A percentile compares a stretch with the other conserved stretches of the same genome.
phyloP scores from a whole-genome alignment of 2,797 vertebrate species.

The Eurystomus glaucurus region DNA sequence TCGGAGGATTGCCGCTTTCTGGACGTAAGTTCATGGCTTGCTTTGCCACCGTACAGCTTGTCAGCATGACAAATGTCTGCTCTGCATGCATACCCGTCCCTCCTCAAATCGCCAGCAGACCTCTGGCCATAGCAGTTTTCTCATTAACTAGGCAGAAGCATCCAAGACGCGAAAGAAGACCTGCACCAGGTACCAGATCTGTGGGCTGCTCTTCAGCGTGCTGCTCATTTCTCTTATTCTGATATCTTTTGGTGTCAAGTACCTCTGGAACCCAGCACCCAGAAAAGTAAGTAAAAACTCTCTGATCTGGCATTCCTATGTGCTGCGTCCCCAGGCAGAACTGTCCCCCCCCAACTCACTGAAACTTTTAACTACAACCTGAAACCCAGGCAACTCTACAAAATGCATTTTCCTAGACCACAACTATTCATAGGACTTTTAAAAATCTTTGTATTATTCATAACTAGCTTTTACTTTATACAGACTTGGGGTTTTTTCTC shows the following conservation, averaged over 20 bases:
- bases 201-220: conserved; percentile 84
- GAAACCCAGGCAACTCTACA: background rate
- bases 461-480: conserved; percentile 24
- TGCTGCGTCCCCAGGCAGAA: background rate
- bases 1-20: conserved; percentile 73
- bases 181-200: conserved; percentile 85
- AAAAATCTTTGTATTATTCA: conserved; percentile 42
- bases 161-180: conserved; percentile 84
- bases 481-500: conserved; percentile 3
- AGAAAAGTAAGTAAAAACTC: conserved; percentile 87
- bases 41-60: background rate
- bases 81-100: accelerated
- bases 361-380: background rate
- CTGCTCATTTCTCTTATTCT: conserved; percentile 87
- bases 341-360: background rate
- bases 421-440: background rate
- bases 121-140: background rate
- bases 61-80: background rate
- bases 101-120: accelerated
- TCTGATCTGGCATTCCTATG: background rate
- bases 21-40: conserved; percentile 76
- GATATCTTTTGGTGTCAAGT: conserved; percentile 87
- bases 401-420: background rate
- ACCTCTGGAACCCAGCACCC: conserved; percentile 88
- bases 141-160: conserved; percentile 85